Percentiles rank a stretch among this genome's conserved stretches.
phyloP scores from a whole-genome alignment of 2,888 invertebrate genomes.

The Tinea semifulvella region DNA sequence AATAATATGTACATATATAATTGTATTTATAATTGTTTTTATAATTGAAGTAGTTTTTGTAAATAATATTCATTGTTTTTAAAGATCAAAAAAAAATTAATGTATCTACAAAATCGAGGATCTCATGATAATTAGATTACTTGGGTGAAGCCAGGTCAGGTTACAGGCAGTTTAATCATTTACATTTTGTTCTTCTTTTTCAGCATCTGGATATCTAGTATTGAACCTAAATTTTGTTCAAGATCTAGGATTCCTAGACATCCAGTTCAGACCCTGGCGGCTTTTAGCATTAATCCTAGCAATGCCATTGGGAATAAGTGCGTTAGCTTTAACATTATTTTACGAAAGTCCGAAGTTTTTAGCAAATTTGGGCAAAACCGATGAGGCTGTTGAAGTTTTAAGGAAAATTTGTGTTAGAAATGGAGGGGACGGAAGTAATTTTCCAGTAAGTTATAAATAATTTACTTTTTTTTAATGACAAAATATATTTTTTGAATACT shows the following conservation, averaged over 20 bases:
- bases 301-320: conserved; percentile 4
- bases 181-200: background rate
- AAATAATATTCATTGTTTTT: no score
- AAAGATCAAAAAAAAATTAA: no score
- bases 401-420: conserved; percentile 66
- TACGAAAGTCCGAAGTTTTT: conserved; percentile 15
- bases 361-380: conserved; percentile 6
- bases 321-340: background rate
- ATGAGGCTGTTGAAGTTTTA: conserved; percentile 11
- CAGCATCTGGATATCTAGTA: conserved; percentile 8
- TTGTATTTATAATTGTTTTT: no score
- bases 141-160: no score
- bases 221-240: conserved; percentile 8
- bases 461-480: background rate
- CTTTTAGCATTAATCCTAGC: conserved; percentile 6
- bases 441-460: conserved; percentile 29
- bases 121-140: no score
- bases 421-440: conserved; percentile 37
- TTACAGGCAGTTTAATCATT: background rate
- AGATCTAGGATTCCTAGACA: conserved; percentile 8
- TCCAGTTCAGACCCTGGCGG: conserved; percentile 12
- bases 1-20: no score
- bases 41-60: no score
- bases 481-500: no score
- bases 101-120: no score